Evolutionary conservation across 2,797 vertebrate species (phyloP).

Genomic region (Crocodylus rhombifer): DNA sequence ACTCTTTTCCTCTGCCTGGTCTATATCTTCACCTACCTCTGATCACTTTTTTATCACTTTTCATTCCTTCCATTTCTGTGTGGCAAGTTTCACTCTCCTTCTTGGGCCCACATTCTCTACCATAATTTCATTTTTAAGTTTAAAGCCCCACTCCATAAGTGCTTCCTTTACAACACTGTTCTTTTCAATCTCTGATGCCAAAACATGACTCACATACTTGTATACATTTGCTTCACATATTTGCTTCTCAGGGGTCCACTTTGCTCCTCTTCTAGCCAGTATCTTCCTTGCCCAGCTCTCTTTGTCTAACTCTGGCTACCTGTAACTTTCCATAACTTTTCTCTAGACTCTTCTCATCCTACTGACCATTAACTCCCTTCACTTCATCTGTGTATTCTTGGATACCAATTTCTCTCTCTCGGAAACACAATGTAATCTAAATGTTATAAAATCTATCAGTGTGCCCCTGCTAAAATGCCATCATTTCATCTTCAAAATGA

Average conservation of each 20-base stretch:
- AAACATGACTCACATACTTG: background rate
- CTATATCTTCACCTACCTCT: background rate
- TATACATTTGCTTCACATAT: background rate
- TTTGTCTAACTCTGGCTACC: background rate
- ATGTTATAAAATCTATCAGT: accelerated
- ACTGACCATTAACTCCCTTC: background rate
- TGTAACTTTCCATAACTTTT: background rate
- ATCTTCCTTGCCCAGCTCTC: background rate
- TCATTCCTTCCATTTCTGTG: background rate
- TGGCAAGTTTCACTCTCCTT: accelerated
- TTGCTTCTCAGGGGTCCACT: background rate
- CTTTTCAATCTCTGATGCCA: background rate
- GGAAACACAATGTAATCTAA: accelerated
- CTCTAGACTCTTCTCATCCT: background rate
- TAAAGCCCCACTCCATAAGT: background rate
- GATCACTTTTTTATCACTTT: background rate
- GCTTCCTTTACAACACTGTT: background rate
- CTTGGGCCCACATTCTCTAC: accelerated
- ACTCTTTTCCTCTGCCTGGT: background rate
- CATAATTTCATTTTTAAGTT: background rate
- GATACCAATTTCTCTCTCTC: background rate
- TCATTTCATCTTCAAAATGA: background rate
- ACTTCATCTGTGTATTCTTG: background rate
- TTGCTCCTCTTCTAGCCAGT: background rate
- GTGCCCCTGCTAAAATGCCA: background rate